Base-by-base conservation (phyloP, 2,888 invertebrate genomes). In the Synergus itoensis region DNA sequence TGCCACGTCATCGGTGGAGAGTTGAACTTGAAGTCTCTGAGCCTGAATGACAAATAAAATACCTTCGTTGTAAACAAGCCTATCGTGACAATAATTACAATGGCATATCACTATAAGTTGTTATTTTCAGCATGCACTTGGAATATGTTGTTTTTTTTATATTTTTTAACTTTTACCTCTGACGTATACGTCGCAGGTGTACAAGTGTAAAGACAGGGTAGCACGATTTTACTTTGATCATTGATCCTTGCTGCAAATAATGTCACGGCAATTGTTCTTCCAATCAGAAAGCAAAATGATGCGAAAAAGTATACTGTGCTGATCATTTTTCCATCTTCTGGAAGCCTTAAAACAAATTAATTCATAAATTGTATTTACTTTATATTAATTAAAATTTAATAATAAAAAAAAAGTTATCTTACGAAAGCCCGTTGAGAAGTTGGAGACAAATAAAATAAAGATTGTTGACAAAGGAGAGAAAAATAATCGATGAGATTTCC, bases 381-480 rank as follows among this genome's bases (percentile, higher is more conserved):
- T 62, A 21, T 62, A 57, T 62, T 21, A 62, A 21, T 62, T 62
- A 9, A 21, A 16, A 62, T 12, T 21, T 69, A 48, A 60, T 12
- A 48, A 75, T 65, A 78, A 67, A 76, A 64, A 64, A 53, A 11
- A 4, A 75, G 41, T 48, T 11, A 53, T 83, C 94, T 93, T 91
- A 96, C 96, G 94, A 94, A 14, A 96, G 92, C 21, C 95, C 95
- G 82, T 95, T 94, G 82, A 95, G 95, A 14, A 96, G 92, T 87
- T 96, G 96, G 40, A 96, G 92, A 81, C 96, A 96, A 76, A 96
- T 95, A 87, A 96, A 96, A 89, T 95, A 96, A 75, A 96, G 93
- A 88, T 96, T 96, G 87, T 95, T 96, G 9, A 94, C 91, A 84
- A 95, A 96, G 0, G 96, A 96, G 21, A 96, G 88, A 0, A 96